These are phyloP conservation scores for Elymnias hypermnestra DNA, from an alignment of 1,140 invertebrate species.

Conservation along the genomic window DNA sequence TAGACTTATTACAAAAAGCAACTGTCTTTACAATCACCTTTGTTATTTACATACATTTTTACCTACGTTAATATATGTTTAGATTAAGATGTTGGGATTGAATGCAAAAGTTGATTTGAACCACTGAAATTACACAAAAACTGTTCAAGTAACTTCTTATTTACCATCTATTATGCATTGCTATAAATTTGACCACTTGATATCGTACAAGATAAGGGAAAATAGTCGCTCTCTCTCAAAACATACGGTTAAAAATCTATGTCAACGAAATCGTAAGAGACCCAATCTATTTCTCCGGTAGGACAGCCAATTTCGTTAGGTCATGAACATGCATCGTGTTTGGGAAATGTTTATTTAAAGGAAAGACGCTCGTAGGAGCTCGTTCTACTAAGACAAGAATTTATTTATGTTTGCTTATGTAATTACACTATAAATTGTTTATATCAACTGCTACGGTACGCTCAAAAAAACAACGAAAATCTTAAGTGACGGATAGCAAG, in stretches of 20 bases:
- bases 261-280: constrained; percentile 14
- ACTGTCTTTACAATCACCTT: too few species aligned
- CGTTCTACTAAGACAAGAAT: not conserved
- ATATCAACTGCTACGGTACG: too few species aligned
- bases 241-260: constrained; percentile 16
- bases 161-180: constrained; percentile 28
- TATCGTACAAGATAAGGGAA: constrained; percentile 4
- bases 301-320: constrained; percentile 41
- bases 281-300: constrained; percentile 31
- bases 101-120: too few species aligned
- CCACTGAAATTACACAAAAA: too few species aligned
- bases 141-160: too few species aligned
- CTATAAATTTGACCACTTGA: constrained; percentile 27
- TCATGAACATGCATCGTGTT: constrained; percentile 25
- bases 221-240: constrained; percentile 5
- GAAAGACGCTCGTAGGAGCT: constrained; percentile 12
- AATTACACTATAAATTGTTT: not conserved
- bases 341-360: constrained; percentile 22
- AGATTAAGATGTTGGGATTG: too few species aligned
- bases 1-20: too few species aligned
- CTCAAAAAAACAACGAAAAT: too few species aligned
- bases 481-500: too few species aligned
- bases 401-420: not conserved
- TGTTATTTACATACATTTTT: too few species aligned
- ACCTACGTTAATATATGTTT: too few species aligned